A percentile compares a stretch with the other conserved stretches of the same genome.
Conservation (phyloP, 1,140 invertebrate genomes). For the Drosophila virilis region DNA sequence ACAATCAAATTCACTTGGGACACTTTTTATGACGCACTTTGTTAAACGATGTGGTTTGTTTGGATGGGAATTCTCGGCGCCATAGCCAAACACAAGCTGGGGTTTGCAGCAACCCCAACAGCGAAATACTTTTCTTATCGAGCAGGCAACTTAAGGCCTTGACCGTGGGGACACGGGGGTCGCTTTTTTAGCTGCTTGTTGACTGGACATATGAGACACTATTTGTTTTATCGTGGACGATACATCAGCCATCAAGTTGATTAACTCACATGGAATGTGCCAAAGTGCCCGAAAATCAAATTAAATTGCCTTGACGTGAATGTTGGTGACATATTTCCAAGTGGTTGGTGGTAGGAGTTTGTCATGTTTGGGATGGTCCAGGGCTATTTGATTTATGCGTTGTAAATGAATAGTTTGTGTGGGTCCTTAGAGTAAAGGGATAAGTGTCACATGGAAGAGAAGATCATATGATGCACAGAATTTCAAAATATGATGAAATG, state of each 20-base stretch:
- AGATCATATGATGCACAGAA: conserved; percentile 52
- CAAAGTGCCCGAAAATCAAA: conserved; percentile 78
- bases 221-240: conserved; percentile 74
- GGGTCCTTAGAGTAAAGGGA: conserved; percentile 72
- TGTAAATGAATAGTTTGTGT: conserved; percentile 75
- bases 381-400: conserved; percentile 68
- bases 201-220: conserved; percentile 55
- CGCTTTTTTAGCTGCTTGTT: conserved; percentile 52
- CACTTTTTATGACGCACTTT: conserved; percentile 70
- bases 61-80: background rate
- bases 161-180: conserved; percentile 38
- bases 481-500: conserved; percentile 27
- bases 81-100: conserved; percentile 3
- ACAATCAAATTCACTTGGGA: conserved; percentile 27
- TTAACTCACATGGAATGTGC: conserved; percentile 70
- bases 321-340: conserved; percentile 79
- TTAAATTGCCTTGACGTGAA: conserved; percentile 80
- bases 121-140: conserved; percentile 57
- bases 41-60: conserved; percentile 55
- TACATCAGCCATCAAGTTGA: conserved; percentile 80
- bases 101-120: conserved; percentile 46
- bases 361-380: conserved; percentile 7
- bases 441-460: conserved; percentile 63
- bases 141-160: conserved; percentile 14
- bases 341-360: conserved; percentile 33